Evolutionary conservation across 1,140 invertebrate species (phyloP), one percentile per base, ranked within the genome.

Genomic region (Meteorus sp.): DNA sequence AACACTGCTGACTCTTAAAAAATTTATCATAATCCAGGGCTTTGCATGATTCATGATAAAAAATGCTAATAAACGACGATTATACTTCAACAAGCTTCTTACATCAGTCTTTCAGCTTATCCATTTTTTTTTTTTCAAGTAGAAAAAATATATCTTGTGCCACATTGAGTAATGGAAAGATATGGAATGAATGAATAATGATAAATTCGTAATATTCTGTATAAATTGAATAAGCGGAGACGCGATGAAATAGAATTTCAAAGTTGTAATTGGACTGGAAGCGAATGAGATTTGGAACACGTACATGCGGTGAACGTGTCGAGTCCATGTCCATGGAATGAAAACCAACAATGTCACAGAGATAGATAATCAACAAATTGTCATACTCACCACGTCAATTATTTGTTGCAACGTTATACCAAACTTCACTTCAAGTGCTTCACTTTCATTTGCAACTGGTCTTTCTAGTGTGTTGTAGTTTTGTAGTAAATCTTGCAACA

Each of bases 401-500:
- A 99, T 97, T 83, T 99, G 97, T 81, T 98, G 95, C 60, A 99
- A 82, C 50, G 94, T 96, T 68, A 99, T 87, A 64, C 95, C 95
- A 75, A 99, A 96, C 71, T 88, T 93, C 55, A 99, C 94, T 78
- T 94, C 86, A 35, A 99, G 84, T 9, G 95, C 89, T 69, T 96
- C 89, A 55, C 92, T 93, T 84, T 98, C 95, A 78, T 97, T 97
- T 64, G 89, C 88, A 17, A 98, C 95, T 15, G 97, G 97, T 77
- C 97, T 84, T 82, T 99, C 95, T 70, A 97, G 85, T 57, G 90
- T 90, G 80, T 98, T 97, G 84, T 99, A 99, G 68, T 92, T 90
- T 75, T 92, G 92, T 68, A 91, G 86, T 65, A 98, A 84, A 71
- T 90, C 82, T 74, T 95, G 91, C 67, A 98, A 85, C 62, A 98